Evolutionary conservation across 2,888 invertebrate genomes (phyloP), one percentile per base, ranked within the genome.

Genomic region (Drosophila demipolita): DNA sequence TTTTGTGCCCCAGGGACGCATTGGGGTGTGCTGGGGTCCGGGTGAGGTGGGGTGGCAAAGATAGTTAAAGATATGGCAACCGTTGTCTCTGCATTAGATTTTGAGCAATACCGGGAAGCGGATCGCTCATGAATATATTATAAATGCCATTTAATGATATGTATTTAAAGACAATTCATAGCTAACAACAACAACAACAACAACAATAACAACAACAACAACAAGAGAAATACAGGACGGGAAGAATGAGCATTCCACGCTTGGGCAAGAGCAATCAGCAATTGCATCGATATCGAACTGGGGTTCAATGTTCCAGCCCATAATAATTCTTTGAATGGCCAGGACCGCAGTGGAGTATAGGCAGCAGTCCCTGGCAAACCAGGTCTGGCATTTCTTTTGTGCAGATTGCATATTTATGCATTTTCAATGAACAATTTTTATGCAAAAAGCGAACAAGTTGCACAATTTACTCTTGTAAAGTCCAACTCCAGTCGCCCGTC

Each of bases 341-440:
- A 65, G 72, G 59, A 75, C 59, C 53, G 65, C 66, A 48, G 42
- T 54, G 67, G 63, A 48, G 42, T 52, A 38, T 48, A 33, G 49
- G 4, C 58, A 11, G 40, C 59, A 33, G 40, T 33, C 42, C 36
- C 49, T 60, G 40, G 40, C 62, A 49, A 52, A 38, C 54, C 50
- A 59, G 68, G 45, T 45, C 45, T 45, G 45, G 82, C 82, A 76
- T 80, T 78, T 83, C 83, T 80, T 87, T 87, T 85, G 83, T 87
- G 77, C 85, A 75, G 87, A 88, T 78, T 87, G 89, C 90, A 85
- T 89, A 87, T 87, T 87, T 90, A 87, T 87, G 87, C 87, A 87
- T 87, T 87, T 90, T 87, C 90, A 87, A 87, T 87, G 87, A 87
- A 87, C 87, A 87, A 87, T 87, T 87, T 87, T 87, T 87, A 87